Percentiles rank a stretch among this genome's conserved stretches.
These are phyloP conservation scores for Lithodes maja DNA, from an alignment of 2,888 invertebrate species.

Conservation along the genomic window DNA sequence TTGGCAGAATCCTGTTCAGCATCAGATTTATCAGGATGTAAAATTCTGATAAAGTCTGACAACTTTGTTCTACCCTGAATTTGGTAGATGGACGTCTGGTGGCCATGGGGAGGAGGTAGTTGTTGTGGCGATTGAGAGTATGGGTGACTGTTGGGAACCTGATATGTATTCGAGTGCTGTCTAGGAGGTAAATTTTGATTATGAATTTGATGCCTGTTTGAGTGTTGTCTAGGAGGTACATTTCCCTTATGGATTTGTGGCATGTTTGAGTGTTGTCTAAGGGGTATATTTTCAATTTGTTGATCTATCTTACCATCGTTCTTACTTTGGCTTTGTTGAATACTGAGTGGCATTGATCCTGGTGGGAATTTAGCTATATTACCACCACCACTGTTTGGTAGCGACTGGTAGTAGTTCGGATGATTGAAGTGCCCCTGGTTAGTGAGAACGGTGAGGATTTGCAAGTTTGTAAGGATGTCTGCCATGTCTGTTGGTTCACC, in stretches of 20 bases:
- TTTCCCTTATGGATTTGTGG: background rate
- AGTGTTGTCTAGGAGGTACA: background rate
- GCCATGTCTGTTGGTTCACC: constrained; percentile 31
- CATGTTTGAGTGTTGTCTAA: background rate
- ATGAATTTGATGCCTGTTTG: background rate
- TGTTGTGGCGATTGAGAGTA: background rate
- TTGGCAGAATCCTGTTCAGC: background rate
- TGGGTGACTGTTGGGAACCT: background rate
- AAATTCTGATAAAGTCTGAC: background rate
- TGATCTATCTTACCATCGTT: background rate
- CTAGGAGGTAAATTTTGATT: background rate
- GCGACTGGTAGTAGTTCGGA: background rate
- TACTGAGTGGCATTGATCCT: background rate
- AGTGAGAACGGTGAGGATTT: constrained; percentile 52
- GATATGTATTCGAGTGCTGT: background rate
- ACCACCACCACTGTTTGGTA: background rate
- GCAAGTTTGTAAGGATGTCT: constrained; percentile 53
- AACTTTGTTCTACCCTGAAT: background rate
- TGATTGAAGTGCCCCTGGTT: constrained; percentile 31
- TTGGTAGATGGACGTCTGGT: constrained; percentile 2
- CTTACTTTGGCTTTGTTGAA: background rate
- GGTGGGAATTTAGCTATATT: background rate
- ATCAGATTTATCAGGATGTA: background rate
- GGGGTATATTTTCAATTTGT: too few relatives aligned
- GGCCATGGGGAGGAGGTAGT: background rate